Conservation (phyloP, 2,113 vertebrate genomes). For the Albula glossodonta region DNA sequence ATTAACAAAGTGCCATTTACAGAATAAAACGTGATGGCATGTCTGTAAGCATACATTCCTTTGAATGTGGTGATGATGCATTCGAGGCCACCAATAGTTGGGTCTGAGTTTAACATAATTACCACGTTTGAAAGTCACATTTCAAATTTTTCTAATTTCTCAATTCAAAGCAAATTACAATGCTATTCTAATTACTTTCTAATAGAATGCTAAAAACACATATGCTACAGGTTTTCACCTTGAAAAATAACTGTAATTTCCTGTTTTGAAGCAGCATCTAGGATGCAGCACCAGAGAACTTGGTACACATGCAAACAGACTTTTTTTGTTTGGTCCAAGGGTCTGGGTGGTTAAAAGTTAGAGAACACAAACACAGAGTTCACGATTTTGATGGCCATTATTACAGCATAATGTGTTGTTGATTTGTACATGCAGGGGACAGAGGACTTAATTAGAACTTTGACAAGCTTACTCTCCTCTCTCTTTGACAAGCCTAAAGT, state of each 20-base stretch:
- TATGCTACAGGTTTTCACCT: neutral
- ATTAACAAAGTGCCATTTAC: slow-evolving; percentile 72
- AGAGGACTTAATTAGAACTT: slow-evolving; percentile 88
- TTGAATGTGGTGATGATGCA: slow-evolving; percentile 45
- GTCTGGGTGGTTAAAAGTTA: slow-evolving; percentile 55
- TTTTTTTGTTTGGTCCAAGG: slow-evolving; percentile 23
- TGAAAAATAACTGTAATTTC: neutral
- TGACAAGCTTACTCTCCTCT: slow-evolving; percentile 81
- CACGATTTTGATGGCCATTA: slow-evolving; percentile 77
- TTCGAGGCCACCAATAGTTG: neutral
- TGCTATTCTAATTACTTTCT: neutral
- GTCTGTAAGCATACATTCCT: slow-evolving; percentile 59
- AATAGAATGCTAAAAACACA: neutral
- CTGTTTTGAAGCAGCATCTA: neutral
- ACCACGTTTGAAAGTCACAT: too few species aligned
- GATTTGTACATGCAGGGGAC: slow-evolving; percentile 79
- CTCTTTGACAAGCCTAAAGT: slow-evolving; percentile 63
- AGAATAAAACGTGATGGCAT: slow-evolving; percentile 38
- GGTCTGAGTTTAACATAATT: neutral
- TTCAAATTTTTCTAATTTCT: too few species aligned
- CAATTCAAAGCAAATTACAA: too few species aligned
- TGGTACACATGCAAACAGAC: neutral
- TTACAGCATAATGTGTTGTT: slow-evolving; percentile 76
- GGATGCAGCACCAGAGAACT: neutral
- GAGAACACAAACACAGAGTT: slow-evolving; percentile 70